These are phyloP conservation scores for Platypus cylindrus DNA, from an alignment of 2,888 invertebrate genomes.

Conservation along the genomic window DNA sequence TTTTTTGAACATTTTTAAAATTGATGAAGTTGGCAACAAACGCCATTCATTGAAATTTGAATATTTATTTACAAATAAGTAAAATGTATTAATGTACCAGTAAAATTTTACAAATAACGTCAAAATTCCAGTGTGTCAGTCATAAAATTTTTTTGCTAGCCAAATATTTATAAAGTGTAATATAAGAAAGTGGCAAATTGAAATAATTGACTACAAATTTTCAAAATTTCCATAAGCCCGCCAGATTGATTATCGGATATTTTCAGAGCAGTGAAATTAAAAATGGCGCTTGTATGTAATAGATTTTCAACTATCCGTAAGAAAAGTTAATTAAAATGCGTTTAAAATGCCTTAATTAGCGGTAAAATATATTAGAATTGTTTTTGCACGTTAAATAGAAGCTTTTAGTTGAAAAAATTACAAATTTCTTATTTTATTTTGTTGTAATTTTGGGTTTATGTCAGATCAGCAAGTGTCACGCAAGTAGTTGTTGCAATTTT, in stretches of 20 bases:
- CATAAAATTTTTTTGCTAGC: no score
- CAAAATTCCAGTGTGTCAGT: constrained; percentile 9
- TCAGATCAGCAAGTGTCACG: constrained; percentile 13
- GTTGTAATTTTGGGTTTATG: constrained; percentile 8
- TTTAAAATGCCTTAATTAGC: constrained; percentile 20
- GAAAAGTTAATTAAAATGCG: constrained; percentile 27
- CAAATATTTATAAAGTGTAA: no score
- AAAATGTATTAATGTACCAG: no score
- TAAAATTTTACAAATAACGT: neutral
- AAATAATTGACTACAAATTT: no score
- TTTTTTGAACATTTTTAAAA: no score
- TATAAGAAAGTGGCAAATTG: no score
- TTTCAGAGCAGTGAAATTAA: constrained; percentile 23
- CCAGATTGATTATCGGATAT: constrained; percentile 13
- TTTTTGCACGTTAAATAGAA: constrained; percentile 20
- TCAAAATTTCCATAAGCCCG: constrained; percentile 4
- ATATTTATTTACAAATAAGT: no score
- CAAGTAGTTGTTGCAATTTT: constrained; percentile 13
- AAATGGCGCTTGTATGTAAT: constrained; percentile 35
- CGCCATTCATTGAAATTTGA: no score
- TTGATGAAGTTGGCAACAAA: constrained; percentile 7
- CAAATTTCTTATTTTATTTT: constrained; percentile 8
- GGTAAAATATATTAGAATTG: constrained; percentile 18
- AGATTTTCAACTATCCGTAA: constrained; percentile 31
- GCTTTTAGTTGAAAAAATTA: constrained; percentile 5